Evolutionary conservation across 2,888 invertebrate species (phyloP).

Genomic region (Pseudoips prasinana): DNA sequence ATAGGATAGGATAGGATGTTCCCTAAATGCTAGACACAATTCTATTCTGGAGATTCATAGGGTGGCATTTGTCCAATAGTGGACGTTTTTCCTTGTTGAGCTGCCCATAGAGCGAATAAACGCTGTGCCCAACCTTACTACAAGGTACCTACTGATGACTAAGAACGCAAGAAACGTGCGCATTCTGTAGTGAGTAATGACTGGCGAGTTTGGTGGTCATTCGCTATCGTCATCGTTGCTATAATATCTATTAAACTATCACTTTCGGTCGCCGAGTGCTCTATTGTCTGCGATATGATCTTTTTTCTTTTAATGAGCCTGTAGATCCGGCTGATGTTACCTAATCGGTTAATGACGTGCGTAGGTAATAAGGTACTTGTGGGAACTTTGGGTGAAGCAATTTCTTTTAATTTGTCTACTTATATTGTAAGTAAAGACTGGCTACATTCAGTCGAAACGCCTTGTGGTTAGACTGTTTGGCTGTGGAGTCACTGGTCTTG

Average conservation of each 20-base stretch:
- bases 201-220: constrained; percentile 50
- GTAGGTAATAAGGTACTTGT: constrained; percentile 60
- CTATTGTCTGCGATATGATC: constrained; percentile 74
- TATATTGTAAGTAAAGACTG: neutral
- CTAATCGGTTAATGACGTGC: constrained; percentile 44
- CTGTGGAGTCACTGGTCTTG: no score
- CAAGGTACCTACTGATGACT: no score
- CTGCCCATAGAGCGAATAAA: no score
- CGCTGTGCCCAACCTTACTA: no score
- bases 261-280: constrained; percentile 73
- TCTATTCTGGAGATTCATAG: no score
- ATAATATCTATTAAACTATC: constrained; percentile 73
- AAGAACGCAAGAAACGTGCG: constrained; percentile 30
- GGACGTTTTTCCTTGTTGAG: no score
- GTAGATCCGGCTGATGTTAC: constrained; percentile 75
- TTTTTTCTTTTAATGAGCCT: constrained; percentile 70
- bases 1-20: no score
- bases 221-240: constrained; percentile 57
- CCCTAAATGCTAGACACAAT: no score
- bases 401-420: constrained; percentile 41
- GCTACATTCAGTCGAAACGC: no score
- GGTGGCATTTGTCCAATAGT: no score
- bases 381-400: constrained; percentile 61
- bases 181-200: constrained; percentile 50
- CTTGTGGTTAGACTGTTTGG: no score